Evolutionary conservation across 2,888 invertebrate genomes (phyloP).

Genomic region (Prosopocoilus inquinatus): DNA sequence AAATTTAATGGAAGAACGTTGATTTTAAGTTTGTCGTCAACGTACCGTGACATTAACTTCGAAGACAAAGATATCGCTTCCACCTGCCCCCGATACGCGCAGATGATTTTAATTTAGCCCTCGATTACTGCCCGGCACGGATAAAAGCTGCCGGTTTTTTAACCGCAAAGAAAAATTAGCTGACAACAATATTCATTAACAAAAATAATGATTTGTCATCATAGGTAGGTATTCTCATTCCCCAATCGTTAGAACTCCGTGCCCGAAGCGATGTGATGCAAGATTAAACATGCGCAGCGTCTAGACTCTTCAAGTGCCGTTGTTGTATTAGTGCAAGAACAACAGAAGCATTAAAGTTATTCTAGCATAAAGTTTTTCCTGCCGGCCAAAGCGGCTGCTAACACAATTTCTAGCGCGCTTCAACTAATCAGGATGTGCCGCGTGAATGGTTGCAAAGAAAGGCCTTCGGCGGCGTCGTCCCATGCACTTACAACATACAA

Average conservation of each 20-base stretch:
- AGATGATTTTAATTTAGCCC: slow-evolving; percentile 3
- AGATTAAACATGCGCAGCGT: no score
- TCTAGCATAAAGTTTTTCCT: slow-evolving; percentile 9
- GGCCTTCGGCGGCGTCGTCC: neutral
- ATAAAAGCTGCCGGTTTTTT: no score
- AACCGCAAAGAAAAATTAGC: no score
- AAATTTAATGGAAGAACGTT: no score
- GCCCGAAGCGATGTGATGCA: no score
- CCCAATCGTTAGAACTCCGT: no score
- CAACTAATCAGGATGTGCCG: slow-evolving; percentile 11
- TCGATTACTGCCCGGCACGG: no score
- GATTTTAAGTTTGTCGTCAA: neutral
- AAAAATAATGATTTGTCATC: no score
- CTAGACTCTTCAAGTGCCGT: neutral
- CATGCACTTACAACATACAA: no score
- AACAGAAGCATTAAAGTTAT: slow-evolving; percentile 7
- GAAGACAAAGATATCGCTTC: neutral
- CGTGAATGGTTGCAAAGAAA: slow-evolving; percentile 9
- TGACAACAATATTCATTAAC: no score
- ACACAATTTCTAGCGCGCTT: slow-evolving; percentile 9
- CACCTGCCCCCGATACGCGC: slow-evolving; percentile 5
- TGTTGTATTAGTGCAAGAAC: neutral
- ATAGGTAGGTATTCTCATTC: no score
- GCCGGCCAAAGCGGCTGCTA: slow-evolving; percentile 7
- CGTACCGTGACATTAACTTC: slow-evolving; percentile 1